phyloP scores from a whole-genome alignment of 2,113 vertebrate genomes.

The Bos javanicus region DNA sequence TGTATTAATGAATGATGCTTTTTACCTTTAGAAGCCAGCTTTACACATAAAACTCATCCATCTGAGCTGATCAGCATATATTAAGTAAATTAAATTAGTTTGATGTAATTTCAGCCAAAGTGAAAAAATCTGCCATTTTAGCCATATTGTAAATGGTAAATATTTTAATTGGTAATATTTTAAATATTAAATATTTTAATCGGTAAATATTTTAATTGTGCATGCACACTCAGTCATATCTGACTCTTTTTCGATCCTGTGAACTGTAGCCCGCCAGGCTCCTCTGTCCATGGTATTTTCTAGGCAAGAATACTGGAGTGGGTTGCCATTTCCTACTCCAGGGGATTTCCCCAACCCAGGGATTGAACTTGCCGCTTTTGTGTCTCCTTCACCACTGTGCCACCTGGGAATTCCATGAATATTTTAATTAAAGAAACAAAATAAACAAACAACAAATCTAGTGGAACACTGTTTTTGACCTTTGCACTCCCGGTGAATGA shows the following conservation, averaged over 20 bases:
- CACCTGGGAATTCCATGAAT: neutral
- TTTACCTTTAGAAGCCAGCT: neutral
- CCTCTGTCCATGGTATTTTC: neutral
- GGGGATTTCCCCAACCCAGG: neutral
- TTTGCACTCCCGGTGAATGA: neutral
- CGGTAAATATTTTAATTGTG: neutral
- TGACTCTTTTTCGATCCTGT: neutral
- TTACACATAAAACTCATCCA: neutral
- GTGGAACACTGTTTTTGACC: neutral
- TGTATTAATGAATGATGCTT: neutral
- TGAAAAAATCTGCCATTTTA: neutral
- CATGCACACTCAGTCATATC: neutral
- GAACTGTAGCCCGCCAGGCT: neutral
- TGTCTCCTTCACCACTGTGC: neutral
- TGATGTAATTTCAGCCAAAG: neutral
- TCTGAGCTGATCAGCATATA: neutral
- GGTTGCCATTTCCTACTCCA: neutral
- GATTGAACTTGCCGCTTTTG: neutral
- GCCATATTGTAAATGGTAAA: neutral
- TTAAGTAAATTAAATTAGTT: neutral
- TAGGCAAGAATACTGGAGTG: neutral
- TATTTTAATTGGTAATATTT: neutral
- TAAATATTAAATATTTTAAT: too few relatives aligned
- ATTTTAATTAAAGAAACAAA: neutral
- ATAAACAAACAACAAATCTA: neutral